Conservation (phyloP, 2,888 invertebrate species). For the Allygus modestus region DNA sequence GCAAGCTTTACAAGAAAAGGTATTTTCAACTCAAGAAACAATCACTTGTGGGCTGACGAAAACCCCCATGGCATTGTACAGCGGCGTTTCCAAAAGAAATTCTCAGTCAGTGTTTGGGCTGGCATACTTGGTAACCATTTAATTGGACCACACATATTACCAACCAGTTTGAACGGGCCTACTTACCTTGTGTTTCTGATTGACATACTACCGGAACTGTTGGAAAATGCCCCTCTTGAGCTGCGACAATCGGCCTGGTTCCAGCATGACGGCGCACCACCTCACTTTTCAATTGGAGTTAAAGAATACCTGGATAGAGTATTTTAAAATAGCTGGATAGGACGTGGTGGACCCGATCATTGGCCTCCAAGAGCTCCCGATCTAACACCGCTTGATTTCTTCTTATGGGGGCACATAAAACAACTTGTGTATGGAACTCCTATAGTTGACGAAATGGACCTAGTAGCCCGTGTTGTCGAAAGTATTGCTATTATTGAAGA, state of each 20-base stretch:
- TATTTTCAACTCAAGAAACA: slow-evolving; percentile 3
- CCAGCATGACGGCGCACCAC: slow-evolving; percentile 52
- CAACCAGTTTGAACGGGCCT: not conserved
- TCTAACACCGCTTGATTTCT: slow-evolving; percentile 41
- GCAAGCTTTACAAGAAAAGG: not conserved
- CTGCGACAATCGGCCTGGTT: slow-evolving; percentile 6
- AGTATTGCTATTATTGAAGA: not conserved
- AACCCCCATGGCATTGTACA: slow-evolving; percentile 11
- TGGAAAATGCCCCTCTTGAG: slow-evolving; percentile 21
- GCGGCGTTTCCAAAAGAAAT: slow-evolving; percentile 6
- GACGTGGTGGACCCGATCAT: slow-evolving; percentile 32
- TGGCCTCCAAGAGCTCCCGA: slow-evolving; percentile 57
- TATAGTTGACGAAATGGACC: not conserved
- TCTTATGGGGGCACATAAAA: slow-evolving; percentile 50
- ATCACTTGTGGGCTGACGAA: not conserved
- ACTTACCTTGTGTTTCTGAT: slow-evolving; percentile 4
- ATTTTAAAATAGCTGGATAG: slow-evolving; percentile 41
- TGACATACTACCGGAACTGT: slow-evolving; percentile 27
- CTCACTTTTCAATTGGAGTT: slow-evolving; percentile 44
- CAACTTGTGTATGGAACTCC: not conserved
- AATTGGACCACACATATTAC: slow-evolving; percentile 11
- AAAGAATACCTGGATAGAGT: slow-evolving; percentile 4
- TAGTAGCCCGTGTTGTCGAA: not conserved
- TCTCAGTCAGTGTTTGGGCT: slow-evolving; percentile 47
- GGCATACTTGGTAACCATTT: slow-evolving; percentile 33